Base-by-base conservation (phyloP, 2,888 invertebrate genomes). In the Electrophaes corylata region DNA sequence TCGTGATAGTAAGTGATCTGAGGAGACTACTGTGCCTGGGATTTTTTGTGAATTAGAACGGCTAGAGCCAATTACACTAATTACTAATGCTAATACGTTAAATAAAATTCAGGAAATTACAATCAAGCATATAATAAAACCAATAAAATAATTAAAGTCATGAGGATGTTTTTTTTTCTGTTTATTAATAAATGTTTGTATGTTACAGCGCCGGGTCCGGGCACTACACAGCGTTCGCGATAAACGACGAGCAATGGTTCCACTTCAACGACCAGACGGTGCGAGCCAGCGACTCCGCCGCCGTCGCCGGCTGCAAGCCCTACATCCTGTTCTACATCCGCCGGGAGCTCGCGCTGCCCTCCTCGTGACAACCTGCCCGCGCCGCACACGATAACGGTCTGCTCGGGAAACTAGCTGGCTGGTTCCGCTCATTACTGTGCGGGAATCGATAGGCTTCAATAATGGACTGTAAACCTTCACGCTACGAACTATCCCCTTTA, bases 211-310 rank as follows among this genome's bases (percentile, higher is more conserved):
- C 96, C 50, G 96, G 95, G 0, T 96, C 96, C 31, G 97, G 97
- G 31, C 96, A 97, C 84, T 97, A 97, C 91, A 96, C 96, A 55
- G 95, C 96, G 62, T 96, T 96, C 86, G 96, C 96, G 44, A 94
- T 94, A 69, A 95, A 96, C 90, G 95, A 95, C 69, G 94, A 94
- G 46, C 94, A 94, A 68, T 97, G 96, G 97, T 95, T 95, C 88
- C 96, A 96, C 84, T 97, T 96, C 92, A 96, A 97, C 90, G 97
- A 97, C 87, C 95, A 96, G 73, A 94, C 94, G 0, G 96, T 97
- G n/a, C 93, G 96, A 33, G 93, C 94, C 18, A 93, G 94, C 43
- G 94, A 94, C 69, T 91, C 92, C 16, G 91, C 92, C 40, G 93
- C 94, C 0, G 96, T 97, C 46, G 94, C 94, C 14, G 93, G 94